Conservation (phyloP, 2,113 vertebrate species). For the Motacilla tschutschensis region DNA sequence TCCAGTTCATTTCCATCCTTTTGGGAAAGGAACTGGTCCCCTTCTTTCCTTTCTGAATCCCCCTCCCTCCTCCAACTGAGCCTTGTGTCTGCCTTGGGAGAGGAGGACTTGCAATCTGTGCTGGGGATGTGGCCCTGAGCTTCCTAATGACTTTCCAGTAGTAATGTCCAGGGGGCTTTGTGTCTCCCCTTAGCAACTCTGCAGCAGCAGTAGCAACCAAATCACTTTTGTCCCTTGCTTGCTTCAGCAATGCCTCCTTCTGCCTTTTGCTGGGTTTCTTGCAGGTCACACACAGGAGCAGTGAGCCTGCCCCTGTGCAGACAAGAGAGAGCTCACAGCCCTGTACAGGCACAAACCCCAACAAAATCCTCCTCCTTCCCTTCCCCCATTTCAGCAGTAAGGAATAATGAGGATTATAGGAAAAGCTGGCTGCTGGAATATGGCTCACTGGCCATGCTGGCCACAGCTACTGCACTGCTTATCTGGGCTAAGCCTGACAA, state of each 20-base stretch:
- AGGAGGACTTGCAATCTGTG: constrained; percentile 76
- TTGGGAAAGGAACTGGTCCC: constrained; percentile 10
- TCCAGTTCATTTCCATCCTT: constrained; percentile 75
- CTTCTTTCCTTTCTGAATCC: background rate
- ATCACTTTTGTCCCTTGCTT: constrained; percentile 70
- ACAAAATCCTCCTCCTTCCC: background rate
- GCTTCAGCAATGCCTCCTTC: background rate
- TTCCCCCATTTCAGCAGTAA: background rate
- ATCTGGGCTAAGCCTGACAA: background rate
- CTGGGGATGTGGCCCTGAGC: constrained; percentile 66
- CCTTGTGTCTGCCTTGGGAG: constrained; percentile 57
- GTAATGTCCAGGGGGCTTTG: constrained; percentile 74
- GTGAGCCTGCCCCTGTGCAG: background rate
- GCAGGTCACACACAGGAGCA: constrained; percentile 20
- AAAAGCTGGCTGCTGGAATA: background rate
- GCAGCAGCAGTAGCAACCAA: background rate
- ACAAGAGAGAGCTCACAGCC: background rate
- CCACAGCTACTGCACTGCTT: rapidly evolving
- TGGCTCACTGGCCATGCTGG: background rate
- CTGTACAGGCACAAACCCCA: background rate
- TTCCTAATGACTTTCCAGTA: constrained; percentile 84
- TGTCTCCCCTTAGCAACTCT: constrained; percentile 45
- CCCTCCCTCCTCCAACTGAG: background rate
- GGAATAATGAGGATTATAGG: constrained; percentile 22
- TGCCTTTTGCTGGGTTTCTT: background rate